These are phyloP conservation scores for Portevinia maculata DNA, from an alignment of 2,888 invertebrate species.

Conservation along the genomic window DNA sequence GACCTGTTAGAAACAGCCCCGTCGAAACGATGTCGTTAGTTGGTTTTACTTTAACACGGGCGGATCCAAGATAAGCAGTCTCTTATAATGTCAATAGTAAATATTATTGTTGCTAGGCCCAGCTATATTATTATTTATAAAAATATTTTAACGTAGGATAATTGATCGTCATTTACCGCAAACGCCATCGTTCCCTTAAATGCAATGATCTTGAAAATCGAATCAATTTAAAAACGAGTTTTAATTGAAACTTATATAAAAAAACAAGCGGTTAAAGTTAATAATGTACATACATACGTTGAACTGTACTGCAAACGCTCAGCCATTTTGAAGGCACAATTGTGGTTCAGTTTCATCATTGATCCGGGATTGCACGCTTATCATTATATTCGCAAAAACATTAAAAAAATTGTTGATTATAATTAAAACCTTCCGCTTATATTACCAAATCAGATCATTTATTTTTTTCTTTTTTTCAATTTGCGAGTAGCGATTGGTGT, in stretches of 20 bases:
- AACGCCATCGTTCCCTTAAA: not conserved
- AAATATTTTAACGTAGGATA: too few relatives aligned
- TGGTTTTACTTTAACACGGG: too few relatives aligned
- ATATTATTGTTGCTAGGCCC: too few relatives aligned
- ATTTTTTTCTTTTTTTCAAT: not conserved
- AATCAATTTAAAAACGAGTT: not conserved
- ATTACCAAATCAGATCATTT: conserved; percentile 23
- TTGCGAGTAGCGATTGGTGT: conserved; percentile 7
- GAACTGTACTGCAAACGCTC: conserved; percentile 23
- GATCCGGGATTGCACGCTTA: conserved; percentile 49
- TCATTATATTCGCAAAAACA: conserved; percentile 11
- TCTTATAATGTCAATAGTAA: too few relatives aligned
- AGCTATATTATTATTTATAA: too few relatives aligned
- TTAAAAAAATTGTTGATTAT: conserved; percentile 35
- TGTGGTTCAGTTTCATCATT: conserved; percentile 27
- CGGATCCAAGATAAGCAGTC: too few relatives aligned
- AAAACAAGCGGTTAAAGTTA: conserved; percentile 6
- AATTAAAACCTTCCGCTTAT: conserved; percentile 46
- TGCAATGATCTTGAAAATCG: not conserved
- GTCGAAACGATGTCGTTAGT: too few relatives aligned
- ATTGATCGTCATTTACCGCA: not conserved
- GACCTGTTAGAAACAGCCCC: too few relatives aligned
- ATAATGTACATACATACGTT: too few relatives aligned
- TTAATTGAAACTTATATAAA: not conserved
- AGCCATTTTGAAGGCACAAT: conserved; percentile 26